A percentile compares a stretch with the other conserved stretches of the same genome.
Conservation (phyloP, 2,113 vertebrate species). For the Gasterosteus nipponicus region DNA sequence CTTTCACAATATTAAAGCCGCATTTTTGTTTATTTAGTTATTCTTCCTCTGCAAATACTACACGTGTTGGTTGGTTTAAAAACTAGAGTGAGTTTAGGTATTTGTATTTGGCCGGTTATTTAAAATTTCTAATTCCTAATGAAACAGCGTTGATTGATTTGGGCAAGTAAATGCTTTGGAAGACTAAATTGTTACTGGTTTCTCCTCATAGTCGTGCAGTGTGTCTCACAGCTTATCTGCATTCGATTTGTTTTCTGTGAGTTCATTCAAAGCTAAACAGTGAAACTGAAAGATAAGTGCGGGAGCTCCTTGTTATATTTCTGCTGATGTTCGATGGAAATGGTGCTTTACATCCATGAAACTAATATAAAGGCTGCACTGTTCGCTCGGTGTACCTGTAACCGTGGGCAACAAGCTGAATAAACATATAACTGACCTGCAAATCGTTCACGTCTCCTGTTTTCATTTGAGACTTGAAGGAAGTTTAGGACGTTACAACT, state of each 20-base stretch:
- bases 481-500: neutral
- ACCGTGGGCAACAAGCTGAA: slow-evolving; percentile 75
- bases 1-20: slow-evolving; percentile 42
- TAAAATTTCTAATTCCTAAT: slow-evolving; percentile 15
- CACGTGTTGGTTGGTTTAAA: slow-evolving; percentile 28
- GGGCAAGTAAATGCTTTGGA: slow-evolving; percentile 62
- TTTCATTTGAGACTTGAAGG: slow-evolving; percentile 36
- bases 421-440: slow-evolving; percentile 77
- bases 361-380: slow-evolving; percentile 61
- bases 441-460: slow-evolving; percentile 22
- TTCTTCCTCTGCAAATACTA: slow-evolving; percentile 61
- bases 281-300: slow-evolving; percentile 44
- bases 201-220: slow-evolving; percentile 39
- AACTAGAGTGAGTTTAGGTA: slow-evolving; percentile 9
- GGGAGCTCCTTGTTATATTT: slow-evolving; percentile 62
- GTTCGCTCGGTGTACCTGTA: slow-evolving; percentile 64
- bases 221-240: slow-evolving; percentile 45
- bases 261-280: slow-evolving; percentile 60
- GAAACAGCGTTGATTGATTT: neutral
- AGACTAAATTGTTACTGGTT: slow-evolving; percentile 65
- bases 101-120: slow-evolving; percentile 22
- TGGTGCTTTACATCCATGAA: slow-evolving; percentile 67
- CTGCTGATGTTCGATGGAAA: slow-evolving; percentile 54
- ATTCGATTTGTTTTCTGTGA: slow-evolving; percentile 45
- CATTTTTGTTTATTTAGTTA: slow-evolving; percentile 43